Conservation (phyloP, 2,888 invertebrate species). For the Teleiodes luculella region DNA sequence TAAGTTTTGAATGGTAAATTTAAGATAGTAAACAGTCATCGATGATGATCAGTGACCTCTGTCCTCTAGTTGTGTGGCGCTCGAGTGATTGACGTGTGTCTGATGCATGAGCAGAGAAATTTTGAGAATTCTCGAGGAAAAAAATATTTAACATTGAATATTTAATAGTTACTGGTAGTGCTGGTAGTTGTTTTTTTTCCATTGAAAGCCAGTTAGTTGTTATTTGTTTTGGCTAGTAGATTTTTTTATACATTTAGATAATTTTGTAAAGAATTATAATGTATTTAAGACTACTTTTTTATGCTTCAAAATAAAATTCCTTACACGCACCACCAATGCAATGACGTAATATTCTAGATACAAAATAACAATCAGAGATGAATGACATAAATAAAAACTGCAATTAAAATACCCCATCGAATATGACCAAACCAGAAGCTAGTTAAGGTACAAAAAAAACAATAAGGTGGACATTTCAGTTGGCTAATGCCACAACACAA, state of each 20-base stretch:
- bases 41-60: conserved; percentile 68
- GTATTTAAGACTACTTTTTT: no score
- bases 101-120: conserved; percentile 60
- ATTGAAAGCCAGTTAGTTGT: background rate
- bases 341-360: no score
- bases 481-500: conserved; percentile 43
- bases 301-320: no score
- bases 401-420: background rate
- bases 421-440: conserved; percentile 11
- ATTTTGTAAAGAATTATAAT: no score
- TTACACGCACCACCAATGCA: no score
- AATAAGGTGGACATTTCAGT: conserved; percentile 48
- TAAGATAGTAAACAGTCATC: conserved; percentile 34
- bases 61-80: conserved; percentile 55
- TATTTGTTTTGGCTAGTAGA: background rate
- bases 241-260: no score
- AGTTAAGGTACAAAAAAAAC: conserved; percentile 22
- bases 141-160: conserved; percentile 24
- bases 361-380: background rate
- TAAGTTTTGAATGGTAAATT: background rate
- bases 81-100: conserved; percentile 68
- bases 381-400: background rate
- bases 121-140: conserved; percentile 52
- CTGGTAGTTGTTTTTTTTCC: background rate
- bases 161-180: conserved; percentile 17